Percentiles rank a stretch among this genome's conserved stretches.
Evolutionary conservation across 2,113 vertebrate species (phyloP).

Genomic region (Piliocolobus tephrosceles): DNA sequence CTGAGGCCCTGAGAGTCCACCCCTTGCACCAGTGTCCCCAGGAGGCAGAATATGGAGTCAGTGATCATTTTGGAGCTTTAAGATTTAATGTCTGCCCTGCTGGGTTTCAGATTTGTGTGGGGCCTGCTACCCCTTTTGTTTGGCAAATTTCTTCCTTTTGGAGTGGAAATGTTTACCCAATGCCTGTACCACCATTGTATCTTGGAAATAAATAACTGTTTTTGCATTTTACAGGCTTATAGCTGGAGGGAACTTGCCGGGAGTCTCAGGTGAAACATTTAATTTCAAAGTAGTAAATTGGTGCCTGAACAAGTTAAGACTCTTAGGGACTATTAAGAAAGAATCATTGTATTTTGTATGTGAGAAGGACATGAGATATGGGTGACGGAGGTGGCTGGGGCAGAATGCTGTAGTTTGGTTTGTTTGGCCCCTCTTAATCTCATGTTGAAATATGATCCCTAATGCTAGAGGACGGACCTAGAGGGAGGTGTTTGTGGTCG

Average conservation of each 20-base stretch:
- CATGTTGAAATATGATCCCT: background rate
- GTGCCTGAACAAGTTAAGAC: background rate
- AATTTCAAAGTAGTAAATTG: background rate
- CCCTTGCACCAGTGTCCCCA: background rate
- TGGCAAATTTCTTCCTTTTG: background rate
- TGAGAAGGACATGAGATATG: background rate
- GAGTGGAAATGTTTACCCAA: background rate
- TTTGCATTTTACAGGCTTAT: background rate
- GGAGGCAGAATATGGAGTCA: background rate
- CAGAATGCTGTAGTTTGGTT: background rate
- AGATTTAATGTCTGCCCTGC: background rate
- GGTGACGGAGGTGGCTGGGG: no score
- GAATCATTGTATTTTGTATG: background rate
- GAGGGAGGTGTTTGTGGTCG: background rate
- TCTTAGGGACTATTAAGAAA: background rate
- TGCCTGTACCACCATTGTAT: background rate
- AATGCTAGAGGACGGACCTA: background rate
- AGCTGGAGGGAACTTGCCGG: background rate
- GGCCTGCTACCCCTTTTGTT: no score
- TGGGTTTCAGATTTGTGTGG: background rate
- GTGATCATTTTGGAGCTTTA: background rate
- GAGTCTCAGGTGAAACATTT: background rate
- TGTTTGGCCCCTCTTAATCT: background rate
- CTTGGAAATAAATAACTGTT: background rate
- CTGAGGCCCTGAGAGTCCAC: background rate